Evolutionary conservation across 2,797 vertebrate species (phyloP).

Genomic region (Varecia variegata): DNA sequence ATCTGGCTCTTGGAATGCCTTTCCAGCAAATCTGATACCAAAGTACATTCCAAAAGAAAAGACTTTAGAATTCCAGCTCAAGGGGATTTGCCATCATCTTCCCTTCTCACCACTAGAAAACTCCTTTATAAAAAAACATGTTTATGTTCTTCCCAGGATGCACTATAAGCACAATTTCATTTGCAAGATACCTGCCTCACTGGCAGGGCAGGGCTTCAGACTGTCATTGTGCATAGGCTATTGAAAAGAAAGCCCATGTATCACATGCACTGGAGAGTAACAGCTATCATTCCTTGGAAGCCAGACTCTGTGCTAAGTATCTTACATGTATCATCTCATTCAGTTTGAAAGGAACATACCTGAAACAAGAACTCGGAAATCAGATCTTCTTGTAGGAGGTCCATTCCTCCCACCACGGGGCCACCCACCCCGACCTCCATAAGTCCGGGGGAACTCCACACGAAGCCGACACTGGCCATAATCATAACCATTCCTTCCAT

Average conservation of each 20-base stretch:
- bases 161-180: background rate
- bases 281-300: background rate
- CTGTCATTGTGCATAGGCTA: conserved; percentile 10
- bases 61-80: conserved; percentile 35
- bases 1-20: conserved; percentile 44
- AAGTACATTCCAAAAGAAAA: conserved; percentile 48
- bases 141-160: conserved; percentile 39
- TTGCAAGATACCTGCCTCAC: conserved; percentile 19
- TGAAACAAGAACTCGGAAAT: conserved; percentile 95
- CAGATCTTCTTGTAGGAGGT: conserved; percentile 93
- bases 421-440: conserved; percentile 87
- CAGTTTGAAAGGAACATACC: conserved; percentile 83
- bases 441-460: conserved; percentile 93
- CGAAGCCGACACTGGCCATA: conserved; percentile 93
- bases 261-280: background rate
- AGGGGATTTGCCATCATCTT: background rate
- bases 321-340: conserved; percentile 17
- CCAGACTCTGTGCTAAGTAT: conserved; percentile 27
- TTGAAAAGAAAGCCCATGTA: background rate
- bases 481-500: conserved; percentile 93
- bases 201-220: conserved; percentile 17
- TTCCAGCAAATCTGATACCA: conserved; percentile 49
- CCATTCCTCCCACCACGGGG: conserved; percentile 90
- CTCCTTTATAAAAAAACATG: conserved; percentile 14
- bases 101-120: conserved; percentile 42